phyloP scores from a whole-genome alignment of 1,140 invertebrate genomes.

The Zaprionus ghesquierei region DNA sequence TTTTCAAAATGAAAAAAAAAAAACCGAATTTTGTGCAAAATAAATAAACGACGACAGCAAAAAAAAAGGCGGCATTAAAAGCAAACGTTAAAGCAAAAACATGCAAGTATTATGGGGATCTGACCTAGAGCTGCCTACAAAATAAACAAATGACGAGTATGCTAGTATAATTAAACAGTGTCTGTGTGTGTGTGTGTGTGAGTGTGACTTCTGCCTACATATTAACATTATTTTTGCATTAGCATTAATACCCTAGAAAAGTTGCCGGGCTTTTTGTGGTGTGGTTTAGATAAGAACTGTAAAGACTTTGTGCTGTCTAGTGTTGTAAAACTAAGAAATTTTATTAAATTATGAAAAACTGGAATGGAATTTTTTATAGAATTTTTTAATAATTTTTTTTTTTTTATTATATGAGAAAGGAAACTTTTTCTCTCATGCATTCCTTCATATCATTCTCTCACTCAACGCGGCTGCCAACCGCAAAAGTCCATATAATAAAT shows the following conservation, averaged over 20 bases:
- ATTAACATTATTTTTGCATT: constrained; percentile 54
- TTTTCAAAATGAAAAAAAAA: neutral
- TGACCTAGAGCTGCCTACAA: constrained; percentile 50
- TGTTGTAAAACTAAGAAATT: neutral
- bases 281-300: neutral
- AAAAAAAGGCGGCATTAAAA: constrained; percentile 37
- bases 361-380: no score
- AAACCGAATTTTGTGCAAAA: constrained; percentile 48
- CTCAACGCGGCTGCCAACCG: constrained; percentile 16
- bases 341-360: neutral
- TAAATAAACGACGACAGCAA: constrained; percentile 38
- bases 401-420: neutral
- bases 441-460: neutral
- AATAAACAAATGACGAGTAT: constrained; percentile 37
- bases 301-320: neutral
- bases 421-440: neutral
- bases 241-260: constrained; percentile 28
- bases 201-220: neutral
- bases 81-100: constrained; percentile 12
- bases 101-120: constrained; percentile 35
- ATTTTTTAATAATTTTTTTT: neutral
- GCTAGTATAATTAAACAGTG: neutral
- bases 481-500: constrained; percentile 17
- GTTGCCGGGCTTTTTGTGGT: neutral
- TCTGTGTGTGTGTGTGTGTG: neutral